A percentile compares a stretch with the other conserved stretches of the same genome.
These are phyloP conservation scores for Mactromeris polynyma DNA, from an alignment of 2,888 invertebrate genomes.

Conservation along the genomic window DNA sequence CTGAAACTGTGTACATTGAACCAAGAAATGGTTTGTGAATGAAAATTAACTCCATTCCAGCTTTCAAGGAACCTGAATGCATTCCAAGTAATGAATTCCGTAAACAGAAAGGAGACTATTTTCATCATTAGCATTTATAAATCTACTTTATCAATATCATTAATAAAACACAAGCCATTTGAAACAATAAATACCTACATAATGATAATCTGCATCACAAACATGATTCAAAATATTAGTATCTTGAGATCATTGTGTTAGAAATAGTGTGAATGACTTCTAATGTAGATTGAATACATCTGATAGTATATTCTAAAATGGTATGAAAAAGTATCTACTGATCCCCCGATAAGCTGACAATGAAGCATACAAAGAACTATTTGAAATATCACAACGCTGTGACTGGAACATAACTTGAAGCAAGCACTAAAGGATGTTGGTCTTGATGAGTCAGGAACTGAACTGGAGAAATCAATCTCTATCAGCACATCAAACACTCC, in stretches of 20 bases:
- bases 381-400: too few species aligned
- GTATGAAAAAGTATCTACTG: too few species aligned
- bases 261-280: not conserved
- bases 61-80: not conserved
- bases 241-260: conserved; percentile 15
- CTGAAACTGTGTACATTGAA: not conserved
- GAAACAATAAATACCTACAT: not conserved
- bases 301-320: too few species aligned
- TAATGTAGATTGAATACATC: too few species aligned
- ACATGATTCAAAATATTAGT: not conserved
- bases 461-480: not conserved
- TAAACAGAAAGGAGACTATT: not conserved
- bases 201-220: not conserved
- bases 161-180: too few species aligned
- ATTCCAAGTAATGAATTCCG: not conserved
- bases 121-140: too few species aligned
- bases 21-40: not conserved
- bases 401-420: not conserved
- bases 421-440: too few species aligned
- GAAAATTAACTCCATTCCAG: not conserved
- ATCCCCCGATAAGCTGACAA: too few species aligned
- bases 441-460: not conserved
- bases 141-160: too few species aligned
- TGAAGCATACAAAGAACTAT: too few species aligned
- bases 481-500: not conserved